phyloP scores from a whole-genome alignment of 1,140 invertebrate species.

The Pinna nobilis region DNA sequence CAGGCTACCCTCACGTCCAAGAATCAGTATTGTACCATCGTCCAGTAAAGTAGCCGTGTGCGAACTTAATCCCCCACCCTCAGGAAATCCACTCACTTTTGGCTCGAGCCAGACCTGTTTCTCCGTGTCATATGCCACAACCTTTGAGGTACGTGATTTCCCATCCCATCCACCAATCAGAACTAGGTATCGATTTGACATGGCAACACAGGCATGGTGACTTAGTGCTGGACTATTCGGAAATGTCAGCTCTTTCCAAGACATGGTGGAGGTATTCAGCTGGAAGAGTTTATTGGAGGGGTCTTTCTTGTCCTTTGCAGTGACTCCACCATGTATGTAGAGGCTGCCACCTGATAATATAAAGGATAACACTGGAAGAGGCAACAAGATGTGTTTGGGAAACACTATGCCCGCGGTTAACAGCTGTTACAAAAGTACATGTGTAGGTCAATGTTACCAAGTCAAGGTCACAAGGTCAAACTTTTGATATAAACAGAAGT shows the following conservation, averaged over 20 bases:
- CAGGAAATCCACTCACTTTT: constrained; percentile 63
- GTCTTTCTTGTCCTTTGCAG: constrained; percentile 45
- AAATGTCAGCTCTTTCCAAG: constrained; percentile 53
- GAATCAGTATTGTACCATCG: constrained; percentile 64
- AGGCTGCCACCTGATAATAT: constrained; percentile 41
- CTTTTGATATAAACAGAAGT: not conserved
- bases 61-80: constrained; percentile 70
- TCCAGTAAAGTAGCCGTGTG: constrained; percentile 63
- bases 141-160: constrained; percentile 50
- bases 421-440: not conserved
- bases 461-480: too few species aligned
- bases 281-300: constrained; percentile 64
- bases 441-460: not conserved
- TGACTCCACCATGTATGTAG: constrained; percentile 70
- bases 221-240: constrained; percentile 65
- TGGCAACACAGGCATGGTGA: constrained; percentile 67
- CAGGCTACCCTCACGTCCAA: constrained; percentile 71
- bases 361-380: not conserved
- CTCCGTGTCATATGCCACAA: constrained; percentile 65
- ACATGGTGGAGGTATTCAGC: constrained; percentile 46
- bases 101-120: constrained; percentile 58
- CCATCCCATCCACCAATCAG: constrained; percentile 74
- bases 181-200: constrained; percentile 65
- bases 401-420: not conserved
- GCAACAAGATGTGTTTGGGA: not conserved